Evolutionary conservation across 2,113 vertebrate genomes (phyloP).

Genomic region (Prochilodus magdalenae): DNA sequence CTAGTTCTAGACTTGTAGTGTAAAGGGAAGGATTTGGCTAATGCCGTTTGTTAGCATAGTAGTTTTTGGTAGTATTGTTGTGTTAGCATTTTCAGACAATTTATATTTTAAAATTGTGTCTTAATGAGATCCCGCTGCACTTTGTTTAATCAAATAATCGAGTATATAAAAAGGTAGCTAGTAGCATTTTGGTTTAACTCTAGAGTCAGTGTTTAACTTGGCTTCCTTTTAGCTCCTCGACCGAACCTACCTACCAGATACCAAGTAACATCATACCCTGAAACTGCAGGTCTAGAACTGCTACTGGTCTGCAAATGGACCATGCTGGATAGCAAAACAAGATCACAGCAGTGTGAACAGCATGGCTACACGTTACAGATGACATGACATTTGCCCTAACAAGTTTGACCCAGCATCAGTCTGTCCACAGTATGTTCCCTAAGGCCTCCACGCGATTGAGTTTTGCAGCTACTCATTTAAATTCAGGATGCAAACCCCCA

Average conservation of each 20-base stretch:
- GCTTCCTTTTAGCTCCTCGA: too few species aligned
- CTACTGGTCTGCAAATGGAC: not conserved
- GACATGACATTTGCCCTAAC: not conserved
- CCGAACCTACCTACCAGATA: too few species aligned
- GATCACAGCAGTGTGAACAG: not conserved
- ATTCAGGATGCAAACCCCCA: conserved; percentile 26
- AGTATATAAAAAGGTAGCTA: too few species aligned
- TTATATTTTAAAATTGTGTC: too few species aligned
- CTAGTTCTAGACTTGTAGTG: not conserved
- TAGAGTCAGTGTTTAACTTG: too few species aligned
- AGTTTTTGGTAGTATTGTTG: not conserved
- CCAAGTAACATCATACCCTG: not conserved
- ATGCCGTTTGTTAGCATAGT: not conserved
- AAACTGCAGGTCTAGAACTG: not conserved
- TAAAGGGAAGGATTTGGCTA: too few species aligned
- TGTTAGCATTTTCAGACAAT: too few species aligned
- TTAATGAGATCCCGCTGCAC: too few species aligned
- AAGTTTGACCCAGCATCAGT: conserved; percentile 23
- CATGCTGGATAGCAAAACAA: not conserved
- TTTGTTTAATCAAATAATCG: too few species aligned
- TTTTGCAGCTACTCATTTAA: conserved; percentile 40
- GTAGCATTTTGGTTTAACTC: too few species aligned
- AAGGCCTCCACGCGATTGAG: conserved; percentile 4
- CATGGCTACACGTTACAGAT: not conserved
- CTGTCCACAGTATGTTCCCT: conserved; percentile 19